These are phyloP conservation scores for Archips xylosteana DNA, from an alignment of 2,888 invertebrate genomes.

Conservation along the genomic window DNA sequence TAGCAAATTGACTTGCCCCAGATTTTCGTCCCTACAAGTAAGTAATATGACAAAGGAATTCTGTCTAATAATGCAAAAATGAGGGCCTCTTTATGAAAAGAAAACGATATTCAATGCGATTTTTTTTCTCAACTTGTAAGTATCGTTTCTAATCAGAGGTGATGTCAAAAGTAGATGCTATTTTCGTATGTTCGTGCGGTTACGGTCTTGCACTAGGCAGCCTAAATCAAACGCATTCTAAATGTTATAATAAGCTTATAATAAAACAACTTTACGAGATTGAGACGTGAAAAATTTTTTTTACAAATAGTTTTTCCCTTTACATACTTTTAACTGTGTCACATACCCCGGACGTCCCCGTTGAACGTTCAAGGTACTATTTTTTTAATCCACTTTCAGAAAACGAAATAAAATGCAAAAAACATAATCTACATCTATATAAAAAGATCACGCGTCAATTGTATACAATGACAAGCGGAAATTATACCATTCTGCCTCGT, in stretches of 20 bases:
- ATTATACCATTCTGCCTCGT: constrained; percentile 41
- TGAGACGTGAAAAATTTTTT: too few relatives aligned
- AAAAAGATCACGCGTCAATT: constrained; percentile 62
- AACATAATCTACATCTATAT: constrained; percentile 55
- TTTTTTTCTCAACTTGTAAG: background rate
- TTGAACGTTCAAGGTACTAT: too few relatives aligned
- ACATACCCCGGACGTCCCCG: too few relatives aligned
- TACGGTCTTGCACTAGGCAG: too few relatives aligned
- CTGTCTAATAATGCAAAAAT: background rate
- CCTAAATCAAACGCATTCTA: too few relatives aligned
- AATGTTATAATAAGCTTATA: too few relatives aligned
- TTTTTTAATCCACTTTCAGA: background rate
- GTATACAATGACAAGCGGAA: constrained; percentile 67
- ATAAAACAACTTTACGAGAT: too few relatives aligned
- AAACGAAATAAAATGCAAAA: constrained; percentile 28
- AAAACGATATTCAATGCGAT: background rate
- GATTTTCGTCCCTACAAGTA: constrained; percentile 3
- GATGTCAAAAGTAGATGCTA: too few relatives aligned
- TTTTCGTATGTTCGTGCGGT: too few relatives aligned
- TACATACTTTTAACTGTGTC: too few relatives aligned
- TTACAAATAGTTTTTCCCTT: too few relatives aligned
- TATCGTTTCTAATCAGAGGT: background rate
- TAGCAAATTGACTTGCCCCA: constrained; percentile 16
- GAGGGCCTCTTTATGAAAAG: background rate
- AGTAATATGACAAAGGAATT: constrained; percentile 1